Base-by-base conservation (phyloP, 2,113 vertebrate genomes). In the Poecilia latipinna region DNA sequence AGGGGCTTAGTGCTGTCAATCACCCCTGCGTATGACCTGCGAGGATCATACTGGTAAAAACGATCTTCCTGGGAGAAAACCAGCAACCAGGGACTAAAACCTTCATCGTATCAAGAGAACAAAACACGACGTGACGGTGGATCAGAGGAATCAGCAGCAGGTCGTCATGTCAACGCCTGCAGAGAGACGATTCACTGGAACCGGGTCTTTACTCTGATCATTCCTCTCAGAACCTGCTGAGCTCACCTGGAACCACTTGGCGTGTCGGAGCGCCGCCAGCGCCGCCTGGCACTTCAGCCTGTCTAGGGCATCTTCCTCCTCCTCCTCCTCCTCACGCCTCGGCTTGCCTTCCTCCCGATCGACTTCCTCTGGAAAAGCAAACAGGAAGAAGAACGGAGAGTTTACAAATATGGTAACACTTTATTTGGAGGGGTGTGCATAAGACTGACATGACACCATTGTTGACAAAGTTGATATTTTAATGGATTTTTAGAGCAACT, bases 161-260 rank as follows among this genome's bases (percentile, higher is more conserved):
- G 19, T 66, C 26, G n/a, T 63, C 13, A 31, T 17, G 12, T 35
- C 61, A 72, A 19, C 32, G 31, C 28, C 61, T 32, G 61, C 29
- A 62, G 31, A 13, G 19, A 76, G 42, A 3, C 29, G 29, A 29
- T 29, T 29, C 29, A 29, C 29, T 29, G 29, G 29, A 57, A 32
- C 7, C 1, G 57, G 62, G 60, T 63, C 31, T 28, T 57, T 70
- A 37, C 70, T 29, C 37, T 0, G 4, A 35, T 8, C 24, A 70
- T 64, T 26, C 62, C 0, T 33, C 31, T n/a, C 8, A 51, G 44
- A 63, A 54, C 48, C 0, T 39, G 73, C 65, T 80, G 72, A 35
- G 37, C 97, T 94, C 95, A 98, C 97, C 97, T 97, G 97, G 95
- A 98, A 98, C 97, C 97, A 98, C 92, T 97, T 98, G 94, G 96